A percentile compares a stretch with the other conserved stretches of the same genome.
Evolutionary conservation across 2,797 vertebrate species (phyloP).

Genomic region (Oryzias dopingdopingensis): DNA sequence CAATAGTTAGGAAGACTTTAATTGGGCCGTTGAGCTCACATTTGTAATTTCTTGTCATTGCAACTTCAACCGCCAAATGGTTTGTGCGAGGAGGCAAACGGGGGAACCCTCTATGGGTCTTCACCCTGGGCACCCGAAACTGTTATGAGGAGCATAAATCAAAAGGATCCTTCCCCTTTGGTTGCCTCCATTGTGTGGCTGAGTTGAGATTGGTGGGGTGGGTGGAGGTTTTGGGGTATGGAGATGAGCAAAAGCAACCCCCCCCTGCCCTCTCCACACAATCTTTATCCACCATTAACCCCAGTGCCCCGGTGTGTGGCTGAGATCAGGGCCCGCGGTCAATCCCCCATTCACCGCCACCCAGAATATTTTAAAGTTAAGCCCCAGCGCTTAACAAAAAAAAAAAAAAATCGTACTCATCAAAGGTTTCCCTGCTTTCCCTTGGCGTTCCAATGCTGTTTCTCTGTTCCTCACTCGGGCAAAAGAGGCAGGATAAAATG

Average conservation of each 20-base stretch:
- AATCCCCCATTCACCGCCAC: slow-evolving; percentile 80
- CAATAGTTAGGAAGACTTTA: slow-evolving; percentile 71
- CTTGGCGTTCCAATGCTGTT: slow-evolving; percentile 3
- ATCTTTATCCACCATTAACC: slow-evolving; percentile 88
- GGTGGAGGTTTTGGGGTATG: slow-evolving; percentile 56
- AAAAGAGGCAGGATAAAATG: slow-evolving; percentile 9
- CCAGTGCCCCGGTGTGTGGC: slow-evolving; percentile 75
- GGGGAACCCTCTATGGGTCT: slow-evolving; percentile 75
- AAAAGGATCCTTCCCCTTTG: slow-evolving; percentile 75
- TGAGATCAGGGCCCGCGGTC: slow-evolving; percentile 83
- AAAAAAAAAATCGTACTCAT: slow-evolving; percentile 78
- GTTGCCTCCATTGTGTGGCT: slow-evolving; percentile 74
- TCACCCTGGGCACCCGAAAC: slow-evolving; percentile 73
- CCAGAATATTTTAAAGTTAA: slow-evolving; percentile 85
- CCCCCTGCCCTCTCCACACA: slow-evolving; percentile 53
- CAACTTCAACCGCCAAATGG: slow-evolving; percentile 72
- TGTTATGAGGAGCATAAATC: slow-evolving; percentile 70
- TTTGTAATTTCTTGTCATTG: slow-evolving; percentile 76
- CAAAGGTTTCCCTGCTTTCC: slow-evolving; percentile 66
- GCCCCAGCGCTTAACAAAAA: slow-evolving; percentile 76
- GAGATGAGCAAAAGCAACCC: slow-evolving; percentile 71
- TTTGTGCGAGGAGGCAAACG: slow-evolving; percentile 67
- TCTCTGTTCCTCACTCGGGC: no score
- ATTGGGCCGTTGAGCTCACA: slow-evolving; percentile 45
- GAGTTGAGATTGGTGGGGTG: slow-evolving; percentile 73